phyloP scores from a whole-genome alignment of 2,888 invertebrate genomes.

The Panzeria rudis region DNA sequence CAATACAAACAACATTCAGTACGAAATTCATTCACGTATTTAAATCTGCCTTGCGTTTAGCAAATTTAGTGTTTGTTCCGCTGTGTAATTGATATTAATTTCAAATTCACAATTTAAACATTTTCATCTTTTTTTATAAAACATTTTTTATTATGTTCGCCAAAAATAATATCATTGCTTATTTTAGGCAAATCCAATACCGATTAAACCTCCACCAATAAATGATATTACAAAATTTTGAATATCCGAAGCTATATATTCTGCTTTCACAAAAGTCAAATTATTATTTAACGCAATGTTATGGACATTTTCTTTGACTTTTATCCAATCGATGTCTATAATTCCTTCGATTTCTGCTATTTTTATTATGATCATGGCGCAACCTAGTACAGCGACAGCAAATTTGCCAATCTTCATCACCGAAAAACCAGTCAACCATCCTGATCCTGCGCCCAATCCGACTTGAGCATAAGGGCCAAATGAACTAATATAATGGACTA shows the following conservation, averaged over 20 bases:
- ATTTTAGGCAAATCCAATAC: conserved; percentile 51
- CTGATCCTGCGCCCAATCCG: conserved; percentile 25
- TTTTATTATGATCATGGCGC: conserved; percentile 34
- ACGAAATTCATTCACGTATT: no score
- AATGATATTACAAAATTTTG: conserved; percentile 37
- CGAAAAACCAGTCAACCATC: conserved; percentile 25
- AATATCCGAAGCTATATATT: not conserved
- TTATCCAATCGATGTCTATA: conserved; percentile 40
- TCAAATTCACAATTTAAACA: no score
- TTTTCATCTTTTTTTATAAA: no score
- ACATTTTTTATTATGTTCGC: not conserved
- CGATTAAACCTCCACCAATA: conserved; percentile 45
- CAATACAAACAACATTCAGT: no score
- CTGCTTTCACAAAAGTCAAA: not conserved
- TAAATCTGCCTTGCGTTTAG: no score
- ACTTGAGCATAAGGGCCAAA: conserved; percentile 42
- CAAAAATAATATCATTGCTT: no score
- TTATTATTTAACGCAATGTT: not conserved
- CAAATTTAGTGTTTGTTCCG: no score
- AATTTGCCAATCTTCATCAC: conserved; percentile 50
- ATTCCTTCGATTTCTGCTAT: conserved; percentile 44
- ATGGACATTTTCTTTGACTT: conserved; percentile 8
- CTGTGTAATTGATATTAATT: no score
- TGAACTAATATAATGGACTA: conserved; percentile 6
- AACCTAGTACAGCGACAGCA: conserved; percentile 23